Evolutionary conservation across 1,140 invertebrate genomes (phyloP).

Genomic region (Monochamus saltuarius): DNA sequence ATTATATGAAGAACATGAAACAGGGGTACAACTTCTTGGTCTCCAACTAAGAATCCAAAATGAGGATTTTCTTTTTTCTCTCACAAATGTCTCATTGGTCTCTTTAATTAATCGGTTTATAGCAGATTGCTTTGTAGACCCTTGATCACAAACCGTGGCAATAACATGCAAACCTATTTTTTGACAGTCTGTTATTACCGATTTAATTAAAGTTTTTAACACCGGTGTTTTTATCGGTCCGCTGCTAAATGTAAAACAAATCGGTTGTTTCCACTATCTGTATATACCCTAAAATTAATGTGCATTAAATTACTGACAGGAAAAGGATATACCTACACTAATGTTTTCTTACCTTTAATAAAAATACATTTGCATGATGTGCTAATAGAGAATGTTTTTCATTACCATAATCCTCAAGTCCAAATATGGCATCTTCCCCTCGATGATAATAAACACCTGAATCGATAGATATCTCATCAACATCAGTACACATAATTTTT

Average conservation of each 20-base stretch:
- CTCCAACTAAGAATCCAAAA: constrained; percentile 24
- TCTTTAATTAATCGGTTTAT: constrained; percentile 34
- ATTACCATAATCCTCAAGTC: constrained; percentile 37
- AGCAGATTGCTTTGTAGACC: constrained; percentile 32
- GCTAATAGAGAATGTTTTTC: constrained; percentile 25
- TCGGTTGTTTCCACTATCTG: constrained; percentile 40
- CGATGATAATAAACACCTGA: constrained; percentile 20
- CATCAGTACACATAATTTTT: too few relatives aligned
- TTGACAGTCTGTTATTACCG: constrained; percentile 30
- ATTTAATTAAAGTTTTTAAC: constrained; percentile 14
- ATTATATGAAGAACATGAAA: too few relatives aligned
- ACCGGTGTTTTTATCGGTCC: constrained; percentile 29
- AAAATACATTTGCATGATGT: constrained; percentile 46
- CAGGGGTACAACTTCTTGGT: too few relatives aligned
- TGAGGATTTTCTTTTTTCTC: constrained; percentile 23
- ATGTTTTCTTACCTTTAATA: too few relatives aligned
- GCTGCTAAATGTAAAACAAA: constrained; percentile 31
- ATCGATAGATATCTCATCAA: too few relatives aligned
- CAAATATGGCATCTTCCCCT: constrained; percentile 20
- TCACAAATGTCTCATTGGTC: constrained; percentile 1
- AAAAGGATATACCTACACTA: too few relatives aligned
- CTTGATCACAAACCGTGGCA: constrained; percentile 44
- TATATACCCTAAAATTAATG: constrained; percentile 37
- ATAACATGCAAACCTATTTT: constrained; percentile 35
- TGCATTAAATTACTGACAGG: too few relatives aligned